These are phyloP conservation scores for Microhierax caerulescens DNA, from an alignment of 2,797 vertebrate species.

Conservation along the genomic window DNA sequence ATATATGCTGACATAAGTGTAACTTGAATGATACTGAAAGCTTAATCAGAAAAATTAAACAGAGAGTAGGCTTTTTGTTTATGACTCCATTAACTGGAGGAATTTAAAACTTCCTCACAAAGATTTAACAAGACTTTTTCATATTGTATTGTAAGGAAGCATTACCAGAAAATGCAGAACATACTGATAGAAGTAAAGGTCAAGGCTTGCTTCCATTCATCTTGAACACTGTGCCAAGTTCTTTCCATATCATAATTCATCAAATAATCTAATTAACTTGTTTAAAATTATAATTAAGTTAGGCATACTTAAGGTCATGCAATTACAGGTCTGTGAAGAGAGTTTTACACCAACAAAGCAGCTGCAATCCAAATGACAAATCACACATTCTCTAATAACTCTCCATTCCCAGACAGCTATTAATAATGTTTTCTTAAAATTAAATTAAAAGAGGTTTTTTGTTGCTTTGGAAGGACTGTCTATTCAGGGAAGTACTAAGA, in stretches of 20 bases:
- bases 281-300: slow-evolving; percentile 47
- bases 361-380: slow-evolving; percentile 47
- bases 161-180: not conserved
- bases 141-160: not conserved
- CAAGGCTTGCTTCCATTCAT: not conserved
- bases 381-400: slow-evolving; percentile 11
- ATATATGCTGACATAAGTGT: not conserved
- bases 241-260: slow-evolving; percentile 28
- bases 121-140: not conserved
- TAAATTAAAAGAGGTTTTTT: not conserved
- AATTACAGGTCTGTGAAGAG: slow-evolving; percentile 27
- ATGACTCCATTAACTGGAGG: not conserved
- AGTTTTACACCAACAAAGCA: slow-evolving; percentile 43
- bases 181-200: slow-evolving; percentile 16
- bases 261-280: slow-evolving; percentile 59
- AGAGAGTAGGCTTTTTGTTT: not conserved
- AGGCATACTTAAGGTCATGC: slow-evolving; percentile 34
- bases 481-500: not conserved
- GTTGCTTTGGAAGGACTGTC: not conserved
- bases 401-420: not conserved
- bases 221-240: not conserved
- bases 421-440: slow-evolving; percentile 40
- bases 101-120: not conserved
- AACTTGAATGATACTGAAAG: not conserved
- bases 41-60: not conserved